Base-by-base conservation (phyloP, 1,140 invertebrate species). In the Panulirus ornatus region DNA sequence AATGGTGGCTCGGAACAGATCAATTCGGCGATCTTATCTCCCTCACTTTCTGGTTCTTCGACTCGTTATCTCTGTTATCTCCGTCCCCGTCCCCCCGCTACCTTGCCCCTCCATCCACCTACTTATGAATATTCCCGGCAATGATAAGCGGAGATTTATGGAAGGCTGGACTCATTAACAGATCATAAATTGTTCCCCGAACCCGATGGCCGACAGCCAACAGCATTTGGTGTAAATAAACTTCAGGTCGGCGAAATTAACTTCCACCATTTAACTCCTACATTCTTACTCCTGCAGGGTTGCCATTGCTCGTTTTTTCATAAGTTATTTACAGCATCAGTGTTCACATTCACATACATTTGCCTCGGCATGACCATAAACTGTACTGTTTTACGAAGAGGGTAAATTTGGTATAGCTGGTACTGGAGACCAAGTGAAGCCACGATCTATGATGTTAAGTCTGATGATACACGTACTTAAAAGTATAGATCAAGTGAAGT, bases 101-200 rank as follows among this genome's bases (percentile, higher is more conserved):
- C 38, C 27, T 36, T 78, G 22, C 22, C 19, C 78, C 27, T 51
- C 36, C 78, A 36, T 19, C 30, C 47, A 30, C 78, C 78, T 81
- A 58, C 78, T 58, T 81, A 81, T 81, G 78, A 81, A 81, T 81
- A 81, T 81, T 81, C 78, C 27, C 27, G 58, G 78, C 78, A 81
- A 81, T 81, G 78, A 81, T 81, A 81, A 81, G 47, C 58, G 47
- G 51, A 81, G 36, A 81, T 81, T 81, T 81, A 81, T 38, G 58
- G 58, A 30, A 51, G 27, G 27, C 36, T 54, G 30, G 30, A 16
- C 78, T 81, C 78, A 81, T 81, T 81, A 81, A 81, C 78, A 44
- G 34, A 3, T 54, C 78, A 38, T 81, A 81, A 81, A 81, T 51
- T 58, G 36, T 58, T 81, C 16, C 6, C 30, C 30, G 47, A 58